Conservation (phyloP, 2,888 invertebrate genomes). For the Chrysolina oricalcia region DNA sequence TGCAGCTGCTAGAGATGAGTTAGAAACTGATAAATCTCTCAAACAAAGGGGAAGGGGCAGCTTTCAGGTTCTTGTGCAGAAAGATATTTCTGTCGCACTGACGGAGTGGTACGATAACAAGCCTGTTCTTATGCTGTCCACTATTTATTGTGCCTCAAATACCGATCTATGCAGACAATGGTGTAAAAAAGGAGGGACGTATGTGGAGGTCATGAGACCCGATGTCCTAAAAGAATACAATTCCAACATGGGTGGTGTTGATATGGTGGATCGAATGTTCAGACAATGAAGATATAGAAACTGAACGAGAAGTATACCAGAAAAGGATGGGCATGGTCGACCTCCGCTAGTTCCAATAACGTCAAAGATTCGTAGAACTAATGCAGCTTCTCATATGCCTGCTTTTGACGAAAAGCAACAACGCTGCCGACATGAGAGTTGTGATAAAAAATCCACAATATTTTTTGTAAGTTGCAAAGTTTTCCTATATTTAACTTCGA, state of each 20-base stretch:
- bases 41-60: constrained; percentile 1
- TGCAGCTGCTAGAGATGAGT: neutral
- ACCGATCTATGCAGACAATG: neutral
- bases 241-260: constrained; percentile 23
- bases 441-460: neutral
- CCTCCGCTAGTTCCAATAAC: neutral
- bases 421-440: neutral
- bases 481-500: neutral
- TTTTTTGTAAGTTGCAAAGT: neutral
- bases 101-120: constrained; percentile 18
- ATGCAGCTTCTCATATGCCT: constrained; percentile 8
- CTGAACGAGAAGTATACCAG: neutral
- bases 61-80: neutral
- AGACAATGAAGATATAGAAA: constrained; percentile 16
- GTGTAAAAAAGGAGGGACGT: neutral
- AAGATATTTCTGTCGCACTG: neutral
- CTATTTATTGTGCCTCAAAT: neutral
- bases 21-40: neutral
- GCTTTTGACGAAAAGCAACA: constrained; percentile 6
- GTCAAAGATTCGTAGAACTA: constrained; percentile 4
- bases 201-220: constrained; percentile 1
- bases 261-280: constrained; percentile 3
- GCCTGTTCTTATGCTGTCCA: constrained; percentile 1
- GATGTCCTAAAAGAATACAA: constrained; percentile 14
- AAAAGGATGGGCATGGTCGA: neutral